Evolutionary conservation across 2,113 vertebrate species (phyloP).

Genomic region (Dermatemys mawii): DNA sequence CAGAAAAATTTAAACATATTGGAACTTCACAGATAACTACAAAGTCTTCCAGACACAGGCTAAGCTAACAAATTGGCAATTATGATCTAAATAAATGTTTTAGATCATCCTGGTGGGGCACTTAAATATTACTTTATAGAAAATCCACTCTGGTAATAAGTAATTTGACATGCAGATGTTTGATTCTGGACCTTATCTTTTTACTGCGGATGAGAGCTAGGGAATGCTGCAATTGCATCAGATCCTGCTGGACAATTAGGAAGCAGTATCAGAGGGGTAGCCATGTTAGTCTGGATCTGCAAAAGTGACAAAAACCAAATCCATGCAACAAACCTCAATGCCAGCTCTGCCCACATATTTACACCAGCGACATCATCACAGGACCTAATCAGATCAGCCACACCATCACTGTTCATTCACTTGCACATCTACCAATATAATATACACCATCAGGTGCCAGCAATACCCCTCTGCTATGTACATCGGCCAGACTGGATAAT

Average conservation of each 20-base stretch:
- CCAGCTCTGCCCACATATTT: too few relatives aligned
- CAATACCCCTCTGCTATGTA: too few relatives aligned
- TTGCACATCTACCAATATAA: too few relatives aligned
- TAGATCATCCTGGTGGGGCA: not conserved
- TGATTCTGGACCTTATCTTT: accelerated
- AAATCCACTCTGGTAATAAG: accelerated
- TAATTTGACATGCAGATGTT: accelerated
- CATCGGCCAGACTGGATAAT: too few relatives aligned
- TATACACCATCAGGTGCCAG: too few relatives aligned
- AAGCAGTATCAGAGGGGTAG: too few relatives aligned
- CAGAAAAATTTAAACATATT: not conserved
- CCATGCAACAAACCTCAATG: too few relatives aligned
- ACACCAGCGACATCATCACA: too few relatives aligned
- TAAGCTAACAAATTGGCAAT: not conserved
- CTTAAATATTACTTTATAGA: accelerated
- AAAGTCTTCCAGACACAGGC: not conserved
- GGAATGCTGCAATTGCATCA: accelerated
- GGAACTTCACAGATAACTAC: not conserved
- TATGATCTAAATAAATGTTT: not conserved
- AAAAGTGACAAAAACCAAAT: too few relatives aligned
- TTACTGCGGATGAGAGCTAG: not conserved
- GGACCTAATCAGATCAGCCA: too few relatives aligned
- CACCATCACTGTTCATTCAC: too few relatives aligned
- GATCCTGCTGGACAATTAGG: accelerated
- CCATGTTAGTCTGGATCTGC: too few relatives aligned